phyloP scores from a whole-genome alignment of 2,797 vertebrate genomes.

The Artibeus lituratus region DNA sequence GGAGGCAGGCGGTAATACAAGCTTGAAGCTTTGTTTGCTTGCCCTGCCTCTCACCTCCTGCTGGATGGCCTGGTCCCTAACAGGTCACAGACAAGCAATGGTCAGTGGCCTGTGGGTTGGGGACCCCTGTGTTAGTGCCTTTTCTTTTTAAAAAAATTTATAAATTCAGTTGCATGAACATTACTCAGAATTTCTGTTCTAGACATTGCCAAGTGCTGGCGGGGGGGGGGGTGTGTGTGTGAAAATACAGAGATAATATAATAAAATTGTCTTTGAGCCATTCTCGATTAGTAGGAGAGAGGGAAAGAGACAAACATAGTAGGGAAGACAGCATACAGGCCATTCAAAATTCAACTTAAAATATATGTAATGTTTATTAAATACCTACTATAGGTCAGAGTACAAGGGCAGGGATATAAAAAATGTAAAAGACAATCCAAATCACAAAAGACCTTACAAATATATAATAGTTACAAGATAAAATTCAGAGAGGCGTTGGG shows the following conservation, averaged over 20 bases:
- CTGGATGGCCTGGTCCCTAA: too few relatives aligned
- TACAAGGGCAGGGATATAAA: not conserved
- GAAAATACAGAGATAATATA: not conserved
- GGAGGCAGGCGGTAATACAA: too few relatives aligned
- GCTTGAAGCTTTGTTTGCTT: too few relatives aligned
- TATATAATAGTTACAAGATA: not conserved
- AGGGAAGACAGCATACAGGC: not conserved
- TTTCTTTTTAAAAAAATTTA: not conserved
- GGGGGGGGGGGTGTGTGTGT: not conserved
- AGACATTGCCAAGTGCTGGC: not conserved
- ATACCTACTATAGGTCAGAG: not conserved
- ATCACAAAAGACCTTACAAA: not conserved
- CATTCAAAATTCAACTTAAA: slow-evolving; percentile 20
- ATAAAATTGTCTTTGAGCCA: not conserved
- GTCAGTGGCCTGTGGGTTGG: too few relatives aligned
- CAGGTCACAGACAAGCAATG: too few relatives aligned
- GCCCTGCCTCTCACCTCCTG: too few relatives aligned
- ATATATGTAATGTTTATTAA: not conserved
- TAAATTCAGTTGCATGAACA: slow-evolving; percentile 10
- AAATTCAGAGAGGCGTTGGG: not conserved
- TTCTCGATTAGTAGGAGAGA: not conserved
- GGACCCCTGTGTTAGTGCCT: not conserved
- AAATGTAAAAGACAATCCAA: not conserved
- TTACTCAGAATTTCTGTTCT: not conserved
- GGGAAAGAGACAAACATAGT: not conserved